Conservation (phyloP, 1,140 invertebrate genomes). For the Zaprionus ghesquierei region DNA sequence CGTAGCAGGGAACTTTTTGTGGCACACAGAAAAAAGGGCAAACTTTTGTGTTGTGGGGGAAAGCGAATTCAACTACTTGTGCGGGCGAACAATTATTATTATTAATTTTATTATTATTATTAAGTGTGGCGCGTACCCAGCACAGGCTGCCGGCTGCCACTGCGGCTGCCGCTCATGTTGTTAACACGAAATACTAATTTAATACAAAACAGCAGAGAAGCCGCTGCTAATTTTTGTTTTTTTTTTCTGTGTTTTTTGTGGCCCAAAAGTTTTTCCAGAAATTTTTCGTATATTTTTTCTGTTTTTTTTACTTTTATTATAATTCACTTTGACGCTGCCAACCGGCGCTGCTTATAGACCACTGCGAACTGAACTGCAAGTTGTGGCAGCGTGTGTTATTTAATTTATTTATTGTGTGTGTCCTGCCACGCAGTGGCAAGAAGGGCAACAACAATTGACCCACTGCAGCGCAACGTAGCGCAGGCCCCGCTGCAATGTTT, state of each 20-base stretch:
- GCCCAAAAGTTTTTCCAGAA: not conserved
- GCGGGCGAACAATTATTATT: slow-evolving; percentile 1
- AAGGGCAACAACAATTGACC: not conserved
- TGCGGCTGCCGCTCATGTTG: slow-evolving; percentile 31
- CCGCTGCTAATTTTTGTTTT: not conserved
- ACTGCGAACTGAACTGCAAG: slow-evolving; percentile 46
- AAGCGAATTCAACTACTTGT: slow-evolving; percentile 16
- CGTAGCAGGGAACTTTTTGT: slow-evolving; percentile 40
- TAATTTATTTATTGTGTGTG: slow-evolving; percentile 68
- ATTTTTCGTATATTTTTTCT: slow-evolving; percentile 4
- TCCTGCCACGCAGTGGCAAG: slow-evolving; percentile 35
- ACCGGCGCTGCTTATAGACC: slow-evolving; percentile 8
- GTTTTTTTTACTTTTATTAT: slow-evolving; percentile 16
- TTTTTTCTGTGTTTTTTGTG: not conserved
- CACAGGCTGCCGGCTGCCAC: slow-evolving; percentile 52
- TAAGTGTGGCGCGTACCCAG: slow-evolving; percentile 55
- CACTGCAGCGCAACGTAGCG: not conserved
- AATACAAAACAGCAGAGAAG: slow-evolving; percentile 43
- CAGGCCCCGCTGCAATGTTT: slow-evolving; percentile 12
- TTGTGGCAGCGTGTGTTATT: slow-evolving; percentile 39
- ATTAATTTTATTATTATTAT: slow-evolving; percentile 39
- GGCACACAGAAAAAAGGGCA: not conserved
- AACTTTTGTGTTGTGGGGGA: not conserved
- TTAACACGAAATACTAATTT: slow-evolving; percentile 68
- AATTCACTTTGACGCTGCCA: slow-evolving; percentile 13